These are phyloP conservation scores for Zaprionus obscuricornis DNA, from an alignment of 2,888 invertebrate genomes.

Conservation along the genomic window DNA sequence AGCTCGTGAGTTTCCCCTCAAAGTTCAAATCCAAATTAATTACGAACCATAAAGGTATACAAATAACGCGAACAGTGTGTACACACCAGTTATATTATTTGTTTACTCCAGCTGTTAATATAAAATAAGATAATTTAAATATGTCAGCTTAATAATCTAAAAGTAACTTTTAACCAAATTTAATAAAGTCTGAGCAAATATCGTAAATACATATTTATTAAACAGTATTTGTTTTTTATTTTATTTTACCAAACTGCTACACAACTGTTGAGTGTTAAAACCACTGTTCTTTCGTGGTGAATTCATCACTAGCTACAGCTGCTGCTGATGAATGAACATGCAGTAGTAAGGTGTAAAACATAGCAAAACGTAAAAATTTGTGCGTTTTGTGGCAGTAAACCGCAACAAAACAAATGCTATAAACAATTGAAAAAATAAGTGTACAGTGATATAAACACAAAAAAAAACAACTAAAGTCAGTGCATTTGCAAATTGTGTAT, in stretches of 20 bases:
- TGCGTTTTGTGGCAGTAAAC: conserved; percentile 32
- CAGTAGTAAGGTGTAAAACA: conserved; percentile 71
- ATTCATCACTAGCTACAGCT: conserved; percentile 30
- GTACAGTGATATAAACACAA: not conserved
- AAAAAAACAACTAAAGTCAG: not conserved
- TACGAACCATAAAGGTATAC: too few relatives aligned
- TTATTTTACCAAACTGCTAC: not conserved
- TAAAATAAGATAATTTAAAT: too few relatives aligned
- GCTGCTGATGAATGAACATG: conserved; percentile 71
- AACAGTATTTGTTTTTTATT: not conserved
- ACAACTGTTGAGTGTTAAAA: conserved; percentile 31
- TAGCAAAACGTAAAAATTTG: conserved; percentile 55
- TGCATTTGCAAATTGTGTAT: not conserved
- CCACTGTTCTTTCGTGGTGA: conserved; percentile 42
- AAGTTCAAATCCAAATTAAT: too few relatives aligned
- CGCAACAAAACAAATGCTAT: conserved; percentile 36
- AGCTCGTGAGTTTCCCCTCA: conserved; percentile 24
- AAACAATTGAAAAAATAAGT: conserved; percentile 11
- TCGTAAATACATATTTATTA: not conserved
- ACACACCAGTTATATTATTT: too few relatives aligned
- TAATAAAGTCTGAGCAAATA: conserved; percentile 33
- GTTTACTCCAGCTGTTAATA: too few relatives aligned
- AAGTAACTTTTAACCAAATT: too few relatives aligned
- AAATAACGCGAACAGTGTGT: conserved; percentile 19
- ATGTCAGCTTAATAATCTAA: too few relatives aligned